A percentile compares a stretch with the other conserved stretches of the same genome.
phyloP scores from a whole-genome alignment of 2,797 vertebrate species.

The Mycteria americana region DNA sequence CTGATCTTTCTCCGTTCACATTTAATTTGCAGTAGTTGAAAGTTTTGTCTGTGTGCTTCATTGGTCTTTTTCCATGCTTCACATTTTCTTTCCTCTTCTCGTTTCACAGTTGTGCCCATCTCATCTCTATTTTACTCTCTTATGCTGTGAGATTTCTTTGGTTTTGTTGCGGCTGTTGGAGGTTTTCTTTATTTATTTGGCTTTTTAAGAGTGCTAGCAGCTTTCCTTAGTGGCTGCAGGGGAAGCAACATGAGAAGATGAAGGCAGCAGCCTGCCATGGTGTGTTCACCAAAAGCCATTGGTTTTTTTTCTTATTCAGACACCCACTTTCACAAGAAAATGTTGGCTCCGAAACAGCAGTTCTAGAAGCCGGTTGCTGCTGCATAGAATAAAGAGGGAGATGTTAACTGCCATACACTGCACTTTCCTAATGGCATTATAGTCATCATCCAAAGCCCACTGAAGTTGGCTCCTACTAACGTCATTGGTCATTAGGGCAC shows the following conservation, averaged over 20 bases:
- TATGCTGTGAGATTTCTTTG: not conserved
- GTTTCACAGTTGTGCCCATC: not conserved
- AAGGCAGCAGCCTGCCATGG: not conserved
- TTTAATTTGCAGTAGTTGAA: not conserved
- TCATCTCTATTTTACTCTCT: not conserved
- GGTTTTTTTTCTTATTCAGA: not conserved
- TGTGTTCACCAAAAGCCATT: not conserved
- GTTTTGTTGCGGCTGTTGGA: not conserved
- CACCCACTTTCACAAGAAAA: not conserved
- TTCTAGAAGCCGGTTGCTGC: not conserved
- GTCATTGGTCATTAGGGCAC: not conserved
- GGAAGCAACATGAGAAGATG: not conserved
- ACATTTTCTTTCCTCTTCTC: not conserved
- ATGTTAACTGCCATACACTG: not conserved
- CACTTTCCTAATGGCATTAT: not conserved
- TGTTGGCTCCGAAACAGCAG: not conserved
- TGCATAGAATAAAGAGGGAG: not conserved
- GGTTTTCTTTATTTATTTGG: not conserved
- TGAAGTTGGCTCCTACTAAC: not conserved
- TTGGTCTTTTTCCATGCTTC: not conserved
- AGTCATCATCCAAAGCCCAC: not conserved
- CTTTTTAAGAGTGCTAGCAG: not conserved
- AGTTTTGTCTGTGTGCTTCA: not conserved
- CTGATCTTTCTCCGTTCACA: not conserved
- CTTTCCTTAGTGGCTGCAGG: not conserved